Base-by-base conservation (phyloP, 2,797 vertebrate genomes). In the Arrhamphus sclerolepis region DNA sequence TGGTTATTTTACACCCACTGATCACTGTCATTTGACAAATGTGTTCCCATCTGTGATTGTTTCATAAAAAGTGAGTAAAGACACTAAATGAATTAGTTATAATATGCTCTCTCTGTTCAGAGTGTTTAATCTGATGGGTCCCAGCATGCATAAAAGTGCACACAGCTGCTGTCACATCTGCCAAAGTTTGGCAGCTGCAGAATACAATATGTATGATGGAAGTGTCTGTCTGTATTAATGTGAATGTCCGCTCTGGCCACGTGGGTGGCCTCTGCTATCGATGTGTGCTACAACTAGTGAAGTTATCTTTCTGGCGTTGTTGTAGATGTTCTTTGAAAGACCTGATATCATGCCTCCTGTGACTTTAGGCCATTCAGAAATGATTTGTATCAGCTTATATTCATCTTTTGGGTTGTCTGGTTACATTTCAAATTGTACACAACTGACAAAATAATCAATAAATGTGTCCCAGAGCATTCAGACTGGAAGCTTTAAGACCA, bases 151-250 rank as follows among this genome's bases (percentile, higher is more conserved):
- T 47, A 16, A 59, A 80, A 59, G 65, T 19, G 34, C 72, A 64
- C 83, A 41, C 85, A 86, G 83, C 86, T 87, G 85, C 73, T 49
- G 77, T 75, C 81, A 85, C 85, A 86, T 88, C 80, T 85, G 84
- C 17, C 63, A 14, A 13, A 67, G 70, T 76, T 63, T 62, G 80
- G 69, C 85, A 83, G 79, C 77, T 85, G 82, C 75, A 70, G 20
- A 22, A 78, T 72, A 71, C 78, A 83, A 72, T 82, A 76, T 85
- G 84, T 76, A 83, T 67, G 69, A 78, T 11, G 43, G 51, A 77
- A 68, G 62, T 60, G 46, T 62, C 76, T 46, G 77, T 64, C 63
- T 59, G 62, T 61, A 70, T 82, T 83, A 71, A 81, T 83, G 72
- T 73, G 66, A 80, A 79, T 83, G 82, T 84, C 79, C 72, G 74